phyloP scores from a whole-genome alignment of 2,113 vertebrate species.

The Dendropsophus ebraccatus region DNA sequence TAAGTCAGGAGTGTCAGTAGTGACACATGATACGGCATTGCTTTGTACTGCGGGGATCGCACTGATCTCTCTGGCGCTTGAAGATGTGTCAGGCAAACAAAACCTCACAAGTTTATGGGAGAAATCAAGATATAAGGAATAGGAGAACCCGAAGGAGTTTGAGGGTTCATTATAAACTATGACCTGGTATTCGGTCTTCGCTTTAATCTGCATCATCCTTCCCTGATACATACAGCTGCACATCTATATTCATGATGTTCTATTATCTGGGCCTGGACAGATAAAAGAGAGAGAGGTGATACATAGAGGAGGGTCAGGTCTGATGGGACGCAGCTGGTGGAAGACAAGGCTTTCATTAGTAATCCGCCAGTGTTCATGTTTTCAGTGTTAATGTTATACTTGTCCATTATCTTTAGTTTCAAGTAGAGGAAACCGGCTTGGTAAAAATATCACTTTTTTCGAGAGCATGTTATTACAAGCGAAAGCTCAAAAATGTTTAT shows the following conservation, averaged over 20 bases:
- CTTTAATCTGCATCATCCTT: slow-evolving; percentile 46
- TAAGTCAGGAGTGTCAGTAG: neutral
- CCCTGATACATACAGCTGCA: slow-evolving; percentile 29
- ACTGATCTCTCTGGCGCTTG: neutral
- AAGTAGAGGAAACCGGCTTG: neutral
- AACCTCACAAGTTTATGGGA: neutral
- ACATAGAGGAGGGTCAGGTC: slow-evolving; percentile 40
- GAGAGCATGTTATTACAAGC: neutral
- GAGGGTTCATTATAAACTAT: slow-evolving; percentile 12
- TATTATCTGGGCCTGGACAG: slow-evolving; percentile 34
- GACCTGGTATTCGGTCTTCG: slow-evolving; percentile 32
- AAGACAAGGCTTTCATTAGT: slow-evolving; percentile 21
- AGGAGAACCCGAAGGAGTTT: slow-evolving; percentile 37
- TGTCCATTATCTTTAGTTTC: neutral
- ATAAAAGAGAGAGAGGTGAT: slow-evolving; percentile 44
- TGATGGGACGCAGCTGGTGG: slow-evolving; percentile 18
- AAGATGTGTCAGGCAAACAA: neutral
- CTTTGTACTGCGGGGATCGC: neutral
- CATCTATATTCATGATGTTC: slow-evolving; percentile 56
- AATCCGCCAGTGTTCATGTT: slow-evolving; percentile 4
- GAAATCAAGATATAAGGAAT: neutral
- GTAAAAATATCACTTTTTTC: neutral
- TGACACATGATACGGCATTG: neutral
- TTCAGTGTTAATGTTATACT: slow-evolving; percentile 23
- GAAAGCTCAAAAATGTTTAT: neutral